phyloP scores from a whole-genome alignment of 1,140 invertebrate genomes.

The Tigriopus japonicus region DNA sequence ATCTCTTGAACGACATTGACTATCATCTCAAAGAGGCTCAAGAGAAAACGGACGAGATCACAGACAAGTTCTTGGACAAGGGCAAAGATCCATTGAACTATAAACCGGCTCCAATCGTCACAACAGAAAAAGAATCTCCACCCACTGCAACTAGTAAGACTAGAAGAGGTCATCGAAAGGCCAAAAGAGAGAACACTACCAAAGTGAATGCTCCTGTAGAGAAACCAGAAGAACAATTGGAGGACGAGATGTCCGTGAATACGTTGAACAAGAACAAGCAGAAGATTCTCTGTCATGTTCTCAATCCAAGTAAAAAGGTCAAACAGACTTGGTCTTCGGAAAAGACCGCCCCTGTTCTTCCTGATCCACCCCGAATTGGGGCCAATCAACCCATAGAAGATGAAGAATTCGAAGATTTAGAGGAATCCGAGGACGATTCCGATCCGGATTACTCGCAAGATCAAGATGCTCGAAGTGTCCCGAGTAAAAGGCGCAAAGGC shows the following conservation, averaged over 20 bases:
- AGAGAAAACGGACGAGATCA: slow-evolving; percentile 14
- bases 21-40: slow-evolving; percentile 12
- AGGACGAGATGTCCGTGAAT: slow-evolving; percentile 14
- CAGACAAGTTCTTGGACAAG: slow-evolving; percentile 10
- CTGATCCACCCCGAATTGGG: no score
- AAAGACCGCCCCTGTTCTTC: no score
- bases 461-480: no score
- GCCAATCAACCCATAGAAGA: no score
- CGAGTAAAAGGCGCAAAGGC: no score
- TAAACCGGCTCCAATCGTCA: neutral
- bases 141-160: neutral
- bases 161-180: neutral
- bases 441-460: no score
- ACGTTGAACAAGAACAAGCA: slow-evolving; percentile 8
- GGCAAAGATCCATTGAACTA: slow-evolving; percentile 7
- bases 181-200: neutral
- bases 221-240: neutral
- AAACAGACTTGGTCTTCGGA: neutral
- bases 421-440: no score
- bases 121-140: neutral
- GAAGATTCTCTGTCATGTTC: neutral
- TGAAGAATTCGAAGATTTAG: no score
- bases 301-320: slow-evolving; percentile 10
- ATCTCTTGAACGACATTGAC: slow-evolving; percentile 13
- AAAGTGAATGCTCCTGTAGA: neutral